phyloP scores from a whole-genome alignment of 1,140 invertebrate species.

The Trypoxylus dichotomus region DNA sequence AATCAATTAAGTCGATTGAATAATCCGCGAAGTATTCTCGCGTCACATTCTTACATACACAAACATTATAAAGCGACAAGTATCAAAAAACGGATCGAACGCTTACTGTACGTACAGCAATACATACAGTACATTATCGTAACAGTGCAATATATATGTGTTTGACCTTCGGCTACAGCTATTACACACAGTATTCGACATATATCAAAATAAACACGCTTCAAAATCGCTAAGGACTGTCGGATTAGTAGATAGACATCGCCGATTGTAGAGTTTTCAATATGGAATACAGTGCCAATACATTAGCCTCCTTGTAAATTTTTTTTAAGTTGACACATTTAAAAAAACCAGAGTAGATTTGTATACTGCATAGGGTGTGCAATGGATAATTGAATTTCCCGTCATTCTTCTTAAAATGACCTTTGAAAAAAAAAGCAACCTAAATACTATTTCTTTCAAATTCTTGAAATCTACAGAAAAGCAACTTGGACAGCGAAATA shows the following conservation, averaged over 20 bases:
- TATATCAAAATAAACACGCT: not conserved
- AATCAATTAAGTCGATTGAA: not conserved
- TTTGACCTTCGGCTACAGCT: not conserved
- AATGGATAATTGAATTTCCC: no score
- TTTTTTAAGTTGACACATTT: no score
- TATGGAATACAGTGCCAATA: no score
- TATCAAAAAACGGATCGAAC: not conserved
- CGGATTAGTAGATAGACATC: not conserved
- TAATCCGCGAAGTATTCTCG: not conserved
- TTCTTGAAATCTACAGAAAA: no score
- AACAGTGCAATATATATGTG: not conserved
- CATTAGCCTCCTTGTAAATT: no score
- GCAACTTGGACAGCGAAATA: no score
- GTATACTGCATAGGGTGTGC: no score
- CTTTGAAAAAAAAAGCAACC: no score
- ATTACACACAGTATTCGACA: not conserved
- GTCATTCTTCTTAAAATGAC: no score
- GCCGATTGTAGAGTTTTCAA: not conserved
- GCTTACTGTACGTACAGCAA: no score
- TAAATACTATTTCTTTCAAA: no score
- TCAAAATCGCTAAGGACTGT: not conserved
- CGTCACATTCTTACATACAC: not conserved
- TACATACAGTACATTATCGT: not conserved
- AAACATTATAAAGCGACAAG: not conserved
- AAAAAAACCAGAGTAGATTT: no score